A percentile compares a stretch with the other conserved stretches of the same genome.
Evolutionary conservation across 2,797 vertebrate genomes (phyloP).

Genomic region (Pogonophryne albipinna): DNA sequence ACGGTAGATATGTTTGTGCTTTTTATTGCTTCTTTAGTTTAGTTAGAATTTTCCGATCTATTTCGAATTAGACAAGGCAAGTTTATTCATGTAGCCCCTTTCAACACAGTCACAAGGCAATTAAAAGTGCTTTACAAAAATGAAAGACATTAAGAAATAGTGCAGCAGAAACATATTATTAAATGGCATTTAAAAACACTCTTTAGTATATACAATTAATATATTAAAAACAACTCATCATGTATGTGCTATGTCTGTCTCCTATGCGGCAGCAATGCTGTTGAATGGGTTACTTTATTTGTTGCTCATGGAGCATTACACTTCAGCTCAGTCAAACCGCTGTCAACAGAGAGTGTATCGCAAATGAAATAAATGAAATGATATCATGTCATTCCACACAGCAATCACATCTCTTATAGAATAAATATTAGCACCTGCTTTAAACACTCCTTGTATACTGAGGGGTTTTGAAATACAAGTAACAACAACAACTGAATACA

Average conservation of each 20-base stretch:
- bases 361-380: constrained; percentile 74
- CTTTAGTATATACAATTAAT: too few relatives aligned
- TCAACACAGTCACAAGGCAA: too few relatives aligned
- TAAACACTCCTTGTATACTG: constrained; percentile 25
- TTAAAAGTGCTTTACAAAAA: too few relatives aligned
- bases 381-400: constrained; percentile 61
- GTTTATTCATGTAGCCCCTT: too few relatives aligned
- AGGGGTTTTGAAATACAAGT: constrained; percentile 15
- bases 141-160: too few relatives aligned
- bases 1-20: constrained; percentile 19
- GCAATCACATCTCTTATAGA: constrained; percentile 57
- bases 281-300: constrained; percentile 62
- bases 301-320: constrained; percentile 64
- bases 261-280: constrained; percentile 41
- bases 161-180: too few relatives aligned
- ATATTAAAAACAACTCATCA: constrained; percentile 33
- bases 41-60: constrained; percentile 23
- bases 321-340: constrained; percentile 67
- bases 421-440: constrained; percentile 50
- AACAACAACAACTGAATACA: constrained; percentile 29
- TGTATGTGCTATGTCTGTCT: constrained; percentile 47
- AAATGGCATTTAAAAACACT: too few relatives aligned
- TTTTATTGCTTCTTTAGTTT: constrained; percentile 17
- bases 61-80: constrained; percentile 6
- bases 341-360: constrained; percentile 58